phyloP scores from a whole-genome alignment of 2,113 vertebrate species.

The Odocoileus hemionus region DNA sequence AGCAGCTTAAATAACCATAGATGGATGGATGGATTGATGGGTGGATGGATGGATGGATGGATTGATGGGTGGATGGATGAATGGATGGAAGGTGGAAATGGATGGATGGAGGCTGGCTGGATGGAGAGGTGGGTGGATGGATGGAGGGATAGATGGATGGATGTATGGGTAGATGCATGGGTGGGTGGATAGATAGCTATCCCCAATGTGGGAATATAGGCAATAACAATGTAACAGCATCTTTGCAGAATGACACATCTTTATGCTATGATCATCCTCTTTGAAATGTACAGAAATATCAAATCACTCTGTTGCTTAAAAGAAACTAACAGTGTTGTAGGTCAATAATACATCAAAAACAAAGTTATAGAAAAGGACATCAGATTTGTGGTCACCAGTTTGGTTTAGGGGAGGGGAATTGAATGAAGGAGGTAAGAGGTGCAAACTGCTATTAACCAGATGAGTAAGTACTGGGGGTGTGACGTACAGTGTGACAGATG shows the following conservation, averaged over 20 bases:
- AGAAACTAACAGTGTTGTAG: neutral
- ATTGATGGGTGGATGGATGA: neutral
- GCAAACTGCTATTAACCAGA: accelerated
- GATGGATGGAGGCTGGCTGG: neutral
- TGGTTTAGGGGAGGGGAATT: neutral
- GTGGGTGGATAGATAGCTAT: neutral
- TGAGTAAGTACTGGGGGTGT: neutral
- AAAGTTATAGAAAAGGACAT: neutral
- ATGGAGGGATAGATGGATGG: neutral
- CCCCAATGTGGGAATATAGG: neutral
- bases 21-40: neutral
- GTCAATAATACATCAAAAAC: neutral
- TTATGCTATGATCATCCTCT: neutral
- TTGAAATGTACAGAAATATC: neutral
- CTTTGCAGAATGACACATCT: neutral
- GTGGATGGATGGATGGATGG: neutral
- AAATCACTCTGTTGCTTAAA: neutral
- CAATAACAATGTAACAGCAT: neutral
- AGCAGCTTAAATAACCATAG: neutral
- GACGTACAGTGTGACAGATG: accelerated
- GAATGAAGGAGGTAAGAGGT: neutral
- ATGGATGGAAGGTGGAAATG: neutral
- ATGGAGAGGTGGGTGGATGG: neutral
- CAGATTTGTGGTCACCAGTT: neutral
- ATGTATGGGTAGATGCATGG: neutral